Percentiles rank a stretch among this genome's conserved stretches.
phyloP scores from a whole-genome alignment of 2,113 vertebrate genomes.

The Lophura nycthemera region DNA sequence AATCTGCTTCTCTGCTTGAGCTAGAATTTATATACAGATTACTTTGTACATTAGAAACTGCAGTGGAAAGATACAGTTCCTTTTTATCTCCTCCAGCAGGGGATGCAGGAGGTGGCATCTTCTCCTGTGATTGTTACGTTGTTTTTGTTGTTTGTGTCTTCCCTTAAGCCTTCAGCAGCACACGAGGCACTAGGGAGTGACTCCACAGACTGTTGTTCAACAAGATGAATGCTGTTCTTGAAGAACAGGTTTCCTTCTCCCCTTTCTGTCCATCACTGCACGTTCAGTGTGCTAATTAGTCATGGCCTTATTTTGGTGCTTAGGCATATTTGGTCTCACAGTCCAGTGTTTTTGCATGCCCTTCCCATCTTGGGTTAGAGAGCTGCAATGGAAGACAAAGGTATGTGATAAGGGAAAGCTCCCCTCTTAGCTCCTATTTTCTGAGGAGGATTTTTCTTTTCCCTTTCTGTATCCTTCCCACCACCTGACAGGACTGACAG shows the following conservation, averaged over 20 bases:
- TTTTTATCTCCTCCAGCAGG: neutral
- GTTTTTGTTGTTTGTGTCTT: neutral
- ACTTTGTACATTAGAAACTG: neutral
- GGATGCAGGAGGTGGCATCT: neutral
- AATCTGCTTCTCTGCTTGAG: neutral
- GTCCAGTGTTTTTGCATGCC: neutral
- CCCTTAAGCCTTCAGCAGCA: neutral
- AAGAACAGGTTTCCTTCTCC: neutral
- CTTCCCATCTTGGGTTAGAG: neutral
- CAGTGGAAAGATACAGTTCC: neutral
- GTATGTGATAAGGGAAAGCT: neutral
- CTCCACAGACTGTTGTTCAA: neutral
- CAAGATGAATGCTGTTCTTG: neutral
- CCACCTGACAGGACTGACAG: accelerated
- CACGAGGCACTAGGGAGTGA: neutral
- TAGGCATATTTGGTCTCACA: accelerated
- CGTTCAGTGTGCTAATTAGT: neutral
- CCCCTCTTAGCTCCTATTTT: neutral
- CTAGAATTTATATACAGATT: neutral
- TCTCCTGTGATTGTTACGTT: neutral
- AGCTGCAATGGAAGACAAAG: neutral
- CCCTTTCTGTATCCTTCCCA: neutral
- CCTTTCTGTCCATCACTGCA: neutral
- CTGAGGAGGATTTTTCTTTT: neutral
- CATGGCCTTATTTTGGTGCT: neutral